Base-by-base conservation (phyloP, 2,888 invertebrate species). In the Lacanobia oleracea region DNA sequence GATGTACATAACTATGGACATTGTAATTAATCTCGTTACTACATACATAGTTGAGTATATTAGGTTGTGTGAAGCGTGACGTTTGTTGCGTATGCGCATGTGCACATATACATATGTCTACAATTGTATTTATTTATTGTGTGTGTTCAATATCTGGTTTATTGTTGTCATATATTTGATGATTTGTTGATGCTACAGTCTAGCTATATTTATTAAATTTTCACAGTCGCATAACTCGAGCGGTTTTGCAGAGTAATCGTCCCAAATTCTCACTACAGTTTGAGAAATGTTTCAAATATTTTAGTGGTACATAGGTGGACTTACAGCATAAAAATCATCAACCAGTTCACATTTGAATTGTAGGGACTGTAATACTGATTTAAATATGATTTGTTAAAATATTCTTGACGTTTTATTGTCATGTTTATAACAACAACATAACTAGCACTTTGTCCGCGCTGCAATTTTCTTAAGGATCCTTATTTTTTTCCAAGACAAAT, bases 11-110 rank as follows among this genome's bases (percentile, higher is more conserved):
- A 75, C 54, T 66, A 60, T 65, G 50, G 37, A 54, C 51, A 50
- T 14, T 54, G 70, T 63, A 72, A 78, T 78, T 78, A 80, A 78
- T 78, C 72, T 68, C 53, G 67, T 80, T 76, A 85, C 72, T 77
- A 59, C 67, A 66, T 70, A 73, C 67, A 66, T 70, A 73, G 21
- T 56, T 16, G 27, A 16, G 48, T 78, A 27, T 72, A 63, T 69
- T 57, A 56, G 61, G 54, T 23, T 57, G 56, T 21, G 67, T 64
- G 57, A 57, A 69, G 71, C 81, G 40, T 72, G 37, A 45, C 68
- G 51, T 40, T 16, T 56, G 18, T 67, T 77, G 73, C 64, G 40
- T 64, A 66, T 43, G 56, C 50, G 43, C 50, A 54, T 43, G 56
- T 45, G 43, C 50, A 54, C 16, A 43, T 5, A 14, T 14, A 60